These are phyloP conservation scores for Macaca fascicularis DNA, from an alignment of 2,113 vertebrate genomes.

Conservation along the genomic window T2T-MFA8v1.1 NC_088393.1:37936001-37936500, in stretches of 20 bases:
- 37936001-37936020: not conserved
- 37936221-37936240: not conserved
- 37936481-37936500: accelerated
- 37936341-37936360: not conserved
- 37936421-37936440: accelerated
- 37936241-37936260: accelerated
- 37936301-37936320: not conserved
- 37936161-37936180: not conserved
- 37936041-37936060: not conserved
- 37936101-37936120: not conserved
- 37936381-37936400: accelerated
- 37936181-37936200: not conserved
- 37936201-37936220: not conserved
- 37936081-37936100: slow-evolving; percentile 26
- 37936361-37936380: accelerated
- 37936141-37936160: not conserved
- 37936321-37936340: accelerated
- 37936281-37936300: accelerated
- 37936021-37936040: not conserved
- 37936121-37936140: not conserved
- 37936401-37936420: too few species aligned
- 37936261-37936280: not conserved
- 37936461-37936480: not conserved
- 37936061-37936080: not conserved
- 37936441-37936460: accelerated